Percentiles rank a stretch among this genome's conserved stretches.
Evolutionary conservation across 23 tunicate species (phyloP).

Genomic region (Styela clava): DNA sequence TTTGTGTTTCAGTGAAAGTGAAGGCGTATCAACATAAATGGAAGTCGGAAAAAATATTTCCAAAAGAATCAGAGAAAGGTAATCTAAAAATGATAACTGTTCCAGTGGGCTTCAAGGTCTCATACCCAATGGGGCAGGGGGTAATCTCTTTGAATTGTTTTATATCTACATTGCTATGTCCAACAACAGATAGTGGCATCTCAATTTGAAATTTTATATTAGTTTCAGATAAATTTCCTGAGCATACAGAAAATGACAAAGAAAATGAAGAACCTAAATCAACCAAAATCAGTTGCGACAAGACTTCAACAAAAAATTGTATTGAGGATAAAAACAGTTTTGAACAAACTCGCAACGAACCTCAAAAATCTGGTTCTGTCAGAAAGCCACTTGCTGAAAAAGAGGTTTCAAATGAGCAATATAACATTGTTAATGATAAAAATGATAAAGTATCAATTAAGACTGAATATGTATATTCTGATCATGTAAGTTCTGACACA

Average conservation of each 20-base stretch:
- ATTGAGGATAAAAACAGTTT: not conserved
- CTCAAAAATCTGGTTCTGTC: not conserved
- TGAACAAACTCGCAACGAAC: no score
- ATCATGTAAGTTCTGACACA: not conserved
- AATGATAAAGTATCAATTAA: not conserved
- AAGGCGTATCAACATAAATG: not conserved
- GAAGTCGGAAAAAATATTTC: slow-evolving; percentile 6
- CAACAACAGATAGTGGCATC: not conserved
- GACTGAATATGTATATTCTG: not conserved
- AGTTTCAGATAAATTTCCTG: not conserved
- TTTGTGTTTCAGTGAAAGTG: not conserved
- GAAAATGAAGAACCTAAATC: not conserved
- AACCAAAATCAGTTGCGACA: not conserved
- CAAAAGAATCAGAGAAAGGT: not conserved
- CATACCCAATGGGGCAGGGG: not conserved
- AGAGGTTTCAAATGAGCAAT: not conserved
- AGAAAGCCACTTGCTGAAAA: not conserved
- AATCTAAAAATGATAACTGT: not conserved
- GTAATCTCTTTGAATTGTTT: not conserved
- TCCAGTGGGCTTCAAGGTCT: not conserved
- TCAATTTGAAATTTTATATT: not conserved
- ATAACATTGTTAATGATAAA: not conserved
- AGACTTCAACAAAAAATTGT: not conserved
- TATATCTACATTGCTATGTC: not conserved
- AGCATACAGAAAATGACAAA: not conserved